phyloP scores from a whole-genome alignment of 92 coral and sea anemone species.

The Porites divaricata region DNA sequence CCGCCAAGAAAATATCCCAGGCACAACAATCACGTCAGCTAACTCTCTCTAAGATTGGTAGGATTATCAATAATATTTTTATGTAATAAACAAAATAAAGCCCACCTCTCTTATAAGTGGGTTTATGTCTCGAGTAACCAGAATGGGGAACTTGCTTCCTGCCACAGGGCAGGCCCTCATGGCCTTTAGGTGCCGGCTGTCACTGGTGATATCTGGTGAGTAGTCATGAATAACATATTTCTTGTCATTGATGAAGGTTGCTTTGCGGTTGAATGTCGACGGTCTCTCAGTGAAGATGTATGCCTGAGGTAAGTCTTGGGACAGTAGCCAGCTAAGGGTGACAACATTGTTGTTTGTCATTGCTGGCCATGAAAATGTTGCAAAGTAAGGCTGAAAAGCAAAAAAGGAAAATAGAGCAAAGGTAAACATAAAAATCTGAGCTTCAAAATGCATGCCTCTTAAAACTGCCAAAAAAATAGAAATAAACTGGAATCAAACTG shows the following conservation, averaged over 20 bases:
- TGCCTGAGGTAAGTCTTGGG: constrained; percentile 75
- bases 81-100: neutral
- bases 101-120: constrained; percentile 63
- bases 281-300: constrained; percentile 79
- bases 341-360: constrained; percentile 67
- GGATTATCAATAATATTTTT: neutral
- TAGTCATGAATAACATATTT: constrained; percentile 71
- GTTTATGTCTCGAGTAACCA: constrained; percentile 71
- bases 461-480: too few relatives aligned
- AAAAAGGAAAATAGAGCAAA: neutral
- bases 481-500: too few relatives aligned
- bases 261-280: constrained; percentile 72
- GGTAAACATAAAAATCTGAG: too few relatives aligned
- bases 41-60: neutral
- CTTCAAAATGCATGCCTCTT: too few relatives aligned
- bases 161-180: constrained; percentile 88
- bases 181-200: constrained; percentile 76
- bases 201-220: constrained; percentile 51
- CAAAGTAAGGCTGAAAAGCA: constrained; percentile 9
- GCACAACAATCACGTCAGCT: neutral
- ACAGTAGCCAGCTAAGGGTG: constrained; percentile 71
- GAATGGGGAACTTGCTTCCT: constrained; percentile 69
- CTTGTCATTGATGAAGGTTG: constrained; percentile 72
- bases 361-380: neutral
- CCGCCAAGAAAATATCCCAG: too few relatives aligned